These are phyloP conservation scores for Edolisoma coerulescens DNA, from an alignment of 2,113 vertebrate species.

Conservation along the genomic window DNA sequence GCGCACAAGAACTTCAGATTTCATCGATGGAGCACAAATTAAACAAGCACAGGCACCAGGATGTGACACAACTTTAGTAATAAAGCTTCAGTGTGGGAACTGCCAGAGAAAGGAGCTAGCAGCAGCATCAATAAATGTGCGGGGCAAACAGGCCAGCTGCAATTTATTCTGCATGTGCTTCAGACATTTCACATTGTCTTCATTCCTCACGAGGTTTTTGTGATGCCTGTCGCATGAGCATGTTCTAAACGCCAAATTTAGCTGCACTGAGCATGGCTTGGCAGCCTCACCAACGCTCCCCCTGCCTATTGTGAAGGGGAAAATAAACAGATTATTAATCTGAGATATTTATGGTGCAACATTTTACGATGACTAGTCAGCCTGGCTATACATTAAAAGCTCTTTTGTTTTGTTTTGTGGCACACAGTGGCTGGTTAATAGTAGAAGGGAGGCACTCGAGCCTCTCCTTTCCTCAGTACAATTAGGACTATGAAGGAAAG, in stretches of 20 bases:
- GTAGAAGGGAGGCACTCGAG: neutral
- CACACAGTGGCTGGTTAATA: neutral
- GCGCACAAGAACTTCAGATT: neutral
- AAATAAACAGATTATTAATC: conserved; percentile 42
- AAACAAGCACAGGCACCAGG: neutral
- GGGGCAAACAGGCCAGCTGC: neutral
- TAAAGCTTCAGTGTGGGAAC: neutral
- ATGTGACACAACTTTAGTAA: neutral
- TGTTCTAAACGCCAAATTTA: neutral
- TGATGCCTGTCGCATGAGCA: neutral
- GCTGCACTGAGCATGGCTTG: neutral
- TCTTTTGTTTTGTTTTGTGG: neutral
- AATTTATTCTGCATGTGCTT: conserved; percentile 18
- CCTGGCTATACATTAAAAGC: neutral
- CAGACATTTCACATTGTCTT: conserved; percentile 16
- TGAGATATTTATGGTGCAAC: neutral
- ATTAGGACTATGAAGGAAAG: neutral
- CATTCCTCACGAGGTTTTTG: conserved; percentile 35
- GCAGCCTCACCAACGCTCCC: neutral
- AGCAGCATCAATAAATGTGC: neutral
- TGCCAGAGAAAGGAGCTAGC: neutral
- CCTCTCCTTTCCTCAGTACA: neutral
- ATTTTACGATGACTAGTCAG: neutral
- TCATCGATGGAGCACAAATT: neutral
- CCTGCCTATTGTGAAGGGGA: neutral